phyloP scores from a whole-genome alignment of 2,113 vertebrate species.

The Theropithecus gelada region DNA sequence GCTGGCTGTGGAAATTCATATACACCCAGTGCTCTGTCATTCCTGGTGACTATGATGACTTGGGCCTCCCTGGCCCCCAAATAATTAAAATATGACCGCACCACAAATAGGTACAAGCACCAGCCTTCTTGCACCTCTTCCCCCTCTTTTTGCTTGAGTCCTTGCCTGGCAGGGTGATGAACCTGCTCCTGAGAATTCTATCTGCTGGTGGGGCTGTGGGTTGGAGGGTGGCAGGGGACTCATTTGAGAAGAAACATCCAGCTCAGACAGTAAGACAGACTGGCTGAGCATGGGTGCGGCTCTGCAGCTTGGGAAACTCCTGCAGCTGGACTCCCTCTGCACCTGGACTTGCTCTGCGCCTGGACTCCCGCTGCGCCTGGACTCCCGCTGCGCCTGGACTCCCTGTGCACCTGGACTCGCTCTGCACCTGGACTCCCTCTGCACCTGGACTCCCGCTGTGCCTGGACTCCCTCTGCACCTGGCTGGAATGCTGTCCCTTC shows the following conservation, averaged over 20 bases:
- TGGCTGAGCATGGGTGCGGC: too few relatives aligned
- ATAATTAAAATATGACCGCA: conserved; percentile 32
- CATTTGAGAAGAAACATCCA: not conserved
- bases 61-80: not conserved
- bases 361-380: too few relatives aligned
- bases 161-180: not conserved
- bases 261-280: not conserved
- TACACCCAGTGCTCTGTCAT: not conserved
- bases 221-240: not conserved
- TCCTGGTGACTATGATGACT: not conserved
- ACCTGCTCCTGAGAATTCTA: not conserved
- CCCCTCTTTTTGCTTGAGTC: not conserved
- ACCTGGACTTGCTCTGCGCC: accelerated
- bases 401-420: not conserved
- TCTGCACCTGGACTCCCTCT: too few relatives aligned
- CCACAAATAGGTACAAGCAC: not conserved
- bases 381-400: not conserved
- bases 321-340: not conserved
- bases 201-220: not conserved
- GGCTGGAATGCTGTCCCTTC: not conserved
- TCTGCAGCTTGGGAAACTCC: not conserved
- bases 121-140: not conserved
- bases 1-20: not conserved
- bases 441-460: too few relatives aligned
- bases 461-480: not conserved